Conservation (phyloP, 2,113 vertebrate species). For the Isichthys henryi region DNA sequence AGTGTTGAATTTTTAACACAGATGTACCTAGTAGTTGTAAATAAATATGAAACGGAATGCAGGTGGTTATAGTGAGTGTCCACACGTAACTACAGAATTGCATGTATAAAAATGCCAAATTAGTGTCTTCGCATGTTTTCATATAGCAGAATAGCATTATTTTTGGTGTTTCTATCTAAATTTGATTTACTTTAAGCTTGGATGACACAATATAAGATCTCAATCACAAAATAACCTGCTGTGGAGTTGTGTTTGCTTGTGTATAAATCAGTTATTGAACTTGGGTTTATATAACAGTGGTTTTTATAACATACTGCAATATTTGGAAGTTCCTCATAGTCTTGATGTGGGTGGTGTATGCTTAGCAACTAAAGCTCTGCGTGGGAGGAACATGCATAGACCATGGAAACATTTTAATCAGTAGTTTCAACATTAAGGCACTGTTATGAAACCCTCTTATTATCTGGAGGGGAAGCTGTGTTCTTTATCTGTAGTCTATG, state of each 20-base stretch:
- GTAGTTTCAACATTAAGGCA: not conserved
- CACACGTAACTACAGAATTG: not conserved
- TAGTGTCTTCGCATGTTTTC: not conserved
- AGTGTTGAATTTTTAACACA: not conserved
- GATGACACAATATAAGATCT: not conserved
- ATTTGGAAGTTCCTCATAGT: not conserved
- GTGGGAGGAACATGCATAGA: constrained; percentile 4
- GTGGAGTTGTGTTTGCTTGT: not conserved
- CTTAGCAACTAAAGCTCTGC: constrained; percentile 9
- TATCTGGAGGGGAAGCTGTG: not conserved
- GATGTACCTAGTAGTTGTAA: not conserved
- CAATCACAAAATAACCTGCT: not conserved
- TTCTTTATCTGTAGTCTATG: not conserved
- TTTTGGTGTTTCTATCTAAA: not conserved
- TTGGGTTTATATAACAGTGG: not conserved
- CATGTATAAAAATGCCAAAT: not conserved
- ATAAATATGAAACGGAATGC: not conserved
- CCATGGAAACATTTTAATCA: constrained; percentile 9
- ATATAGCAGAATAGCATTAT: not conserved
- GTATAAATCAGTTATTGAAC: not conserved
- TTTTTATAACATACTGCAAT: not conserved
- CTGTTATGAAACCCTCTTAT: not conserved
- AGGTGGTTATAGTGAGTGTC: not conserved
- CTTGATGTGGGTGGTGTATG: constrained; percentile 6
- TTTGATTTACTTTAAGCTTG: not conserved